Evolutionary conservation across 2,888 invertebrate genomes (phyloP).

Genomic region (Hemistola chrysoprasaria): DNA sequence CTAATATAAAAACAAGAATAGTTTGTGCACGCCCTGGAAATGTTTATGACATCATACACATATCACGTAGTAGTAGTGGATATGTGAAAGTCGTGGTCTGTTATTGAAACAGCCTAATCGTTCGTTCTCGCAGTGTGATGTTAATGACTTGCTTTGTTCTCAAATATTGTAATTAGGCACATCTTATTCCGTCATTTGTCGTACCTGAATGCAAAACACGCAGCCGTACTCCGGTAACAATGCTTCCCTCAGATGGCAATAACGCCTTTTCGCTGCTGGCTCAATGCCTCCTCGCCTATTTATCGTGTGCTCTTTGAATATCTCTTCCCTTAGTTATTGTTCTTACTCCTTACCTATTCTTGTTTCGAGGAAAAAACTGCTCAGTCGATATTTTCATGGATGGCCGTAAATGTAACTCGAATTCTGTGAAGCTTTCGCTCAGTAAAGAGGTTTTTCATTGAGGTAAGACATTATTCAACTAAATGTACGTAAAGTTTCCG

Average conservation of each 20-base stretch:
- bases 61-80: not conserved
- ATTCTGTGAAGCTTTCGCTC: not conserved
- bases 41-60: not conserved
- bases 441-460: conserved; percentile 8
- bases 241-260: conserved; percentile 44
- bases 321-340: conserved; percentile 30
- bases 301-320: conserved; percentile 46
- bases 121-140: not conserved
- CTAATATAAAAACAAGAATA: not conserved
- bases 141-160: conserved; percentile 26
- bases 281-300: conserved; percentile 46
- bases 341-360: conserved; percentile 33
- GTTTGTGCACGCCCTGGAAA: not conserved
- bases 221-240: conserved; percentile 32
- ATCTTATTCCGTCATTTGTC: conserved; percentile 28
- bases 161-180: conserved; percentile 23
- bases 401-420: conserved; percentile 21
- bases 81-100: conserved; percentile 34
- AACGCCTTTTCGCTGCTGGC: conserved; percentile 36
- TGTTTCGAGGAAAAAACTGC: conserved; percentile 30
- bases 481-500: not conserved
- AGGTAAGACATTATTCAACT: conserved; percentile 1
- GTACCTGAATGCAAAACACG: conserved; percentile 35
- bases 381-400: conserved; percentile 22
- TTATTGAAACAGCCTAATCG: conserved; percentile 68